phyloP scores from a whole-genome alignment of 2,113 vertebrate genomes.

The Psittacula cyanocephala region DNA sequence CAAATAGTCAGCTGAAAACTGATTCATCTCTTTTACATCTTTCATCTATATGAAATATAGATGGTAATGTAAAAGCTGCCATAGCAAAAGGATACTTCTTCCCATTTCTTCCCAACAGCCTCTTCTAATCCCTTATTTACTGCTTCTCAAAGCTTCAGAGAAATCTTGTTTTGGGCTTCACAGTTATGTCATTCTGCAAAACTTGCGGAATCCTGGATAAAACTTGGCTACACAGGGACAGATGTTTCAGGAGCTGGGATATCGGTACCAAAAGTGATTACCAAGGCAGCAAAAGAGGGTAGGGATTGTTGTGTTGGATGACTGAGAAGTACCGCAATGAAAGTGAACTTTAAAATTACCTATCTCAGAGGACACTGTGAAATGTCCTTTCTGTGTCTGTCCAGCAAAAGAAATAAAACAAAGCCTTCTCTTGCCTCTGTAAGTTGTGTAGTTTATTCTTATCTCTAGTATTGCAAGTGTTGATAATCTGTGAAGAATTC shows the following conservation, averaged over 20 bases:
- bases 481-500: conserved; percentile 53
- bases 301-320: neutral
- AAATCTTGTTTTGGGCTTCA: neutral
- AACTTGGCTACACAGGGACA: neutral
- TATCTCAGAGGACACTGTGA: neutral
- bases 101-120: neutral
- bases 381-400: neutral
- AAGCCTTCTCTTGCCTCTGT: conserved; percentile 17
- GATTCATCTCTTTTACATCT: neutral
- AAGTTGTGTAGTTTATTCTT: conserved; percentile 38
- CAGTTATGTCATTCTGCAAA: neutral
- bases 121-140: neutral
- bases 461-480: conserved; percentile 29
- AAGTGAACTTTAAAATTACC: neutral
- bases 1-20: neutral
- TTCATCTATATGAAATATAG: neutral
- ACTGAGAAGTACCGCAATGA: neutral
- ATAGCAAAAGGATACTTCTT: neutral
- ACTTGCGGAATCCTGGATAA: neutral
- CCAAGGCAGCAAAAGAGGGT: neutral
- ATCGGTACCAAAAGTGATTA: neutral
- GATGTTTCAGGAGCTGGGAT: neutral
- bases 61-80: neutral
- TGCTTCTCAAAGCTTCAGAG: neutral
- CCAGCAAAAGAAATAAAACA: neutral